These are phyloP conservation scores for Diabrotica undecimpunctata DNA, from an alignment of 1,140 invertebrate species.

Conservation along the genomic window DNA sequence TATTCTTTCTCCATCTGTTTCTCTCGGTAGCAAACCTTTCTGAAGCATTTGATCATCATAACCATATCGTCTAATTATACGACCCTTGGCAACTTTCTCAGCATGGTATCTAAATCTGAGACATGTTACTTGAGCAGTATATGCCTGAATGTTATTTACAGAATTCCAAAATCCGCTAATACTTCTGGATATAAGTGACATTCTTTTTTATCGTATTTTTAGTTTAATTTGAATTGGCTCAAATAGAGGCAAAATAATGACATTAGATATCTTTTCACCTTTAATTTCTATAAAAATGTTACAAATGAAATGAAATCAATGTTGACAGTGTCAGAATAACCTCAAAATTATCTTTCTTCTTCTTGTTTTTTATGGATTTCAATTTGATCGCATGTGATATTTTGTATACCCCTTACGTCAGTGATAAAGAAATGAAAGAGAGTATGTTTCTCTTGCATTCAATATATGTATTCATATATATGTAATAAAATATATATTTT, in stretches of 20 bases:
- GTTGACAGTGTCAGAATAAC: neutral
- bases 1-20: conserved; percentile 50
- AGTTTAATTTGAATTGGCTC: no score
- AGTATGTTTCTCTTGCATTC: no score
- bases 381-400: no score
- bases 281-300: no score
- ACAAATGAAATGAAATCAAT: neutral
- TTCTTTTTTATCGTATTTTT: neutral
- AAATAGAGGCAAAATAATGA: no score
- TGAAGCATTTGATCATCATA: conserved; percentile 65
- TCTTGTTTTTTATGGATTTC: neutral
- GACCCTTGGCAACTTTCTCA: conserved; percentile 60
- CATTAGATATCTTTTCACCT: no score
- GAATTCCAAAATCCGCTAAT: neutral
- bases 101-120: conserved; percentile 64
- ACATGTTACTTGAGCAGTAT: conserved; percentile 47
- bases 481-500: no score
- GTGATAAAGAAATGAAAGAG: no score
- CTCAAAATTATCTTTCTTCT: neutral
- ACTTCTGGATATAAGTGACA: neutral
- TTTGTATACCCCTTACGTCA: no score
- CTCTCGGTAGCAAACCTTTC: conserved; percentile 65
- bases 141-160: conserved; percentile 25
- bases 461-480: no score
- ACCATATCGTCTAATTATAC: conserved; percentile 62